Conservation (phyloP, 53 echinoderm and acorn worm species). For the Echinarachnius parma region DNA sequence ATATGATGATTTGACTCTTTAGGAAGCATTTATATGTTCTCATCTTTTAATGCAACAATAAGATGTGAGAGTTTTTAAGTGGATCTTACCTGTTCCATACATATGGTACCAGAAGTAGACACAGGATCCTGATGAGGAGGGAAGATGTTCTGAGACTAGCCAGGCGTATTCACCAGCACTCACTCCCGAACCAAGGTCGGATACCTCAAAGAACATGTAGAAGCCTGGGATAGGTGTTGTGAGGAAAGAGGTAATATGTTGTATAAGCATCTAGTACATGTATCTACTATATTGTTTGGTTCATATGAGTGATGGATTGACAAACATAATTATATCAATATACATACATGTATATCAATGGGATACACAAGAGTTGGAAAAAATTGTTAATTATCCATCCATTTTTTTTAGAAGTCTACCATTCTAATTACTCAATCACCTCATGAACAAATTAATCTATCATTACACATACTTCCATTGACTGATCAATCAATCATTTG, state of each 20-base stretch:
- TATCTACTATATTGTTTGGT: no score
- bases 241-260: not conserved
- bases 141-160: constrained; percentile 71
- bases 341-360: not conserved
- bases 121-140: constrained; percentile 46
- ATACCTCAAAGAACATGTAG: constrained; percentile 32
- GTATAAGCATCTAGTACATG: not conserved
- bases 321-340: not conserved
- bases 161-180: constrained; percentile 17
- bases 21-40: no score
- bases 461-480: no score
- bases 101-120: constrained; percentile 81
- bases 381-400: no score
- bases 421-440: no score
- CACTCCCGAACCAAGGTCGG: constrained; percentile 23
- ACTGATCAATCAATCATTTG: no score
- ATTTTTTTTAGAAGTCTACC: no score
- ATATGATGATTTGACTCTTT: no score
- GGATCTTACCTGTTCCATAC: constrained; percentile 50
- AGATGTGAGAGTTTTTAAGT: no score
- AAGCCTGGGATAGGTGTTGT: not conserved
- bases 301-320: no score
- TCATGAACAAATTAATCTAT: no score
- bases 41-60: no score
- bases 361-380: not conserved